A percentile compares a stretch with the other conserved stretches of the same genome.
Conservation (phyloP, 2,888 invertebrate genomes). For the Dione juno region DNA sequence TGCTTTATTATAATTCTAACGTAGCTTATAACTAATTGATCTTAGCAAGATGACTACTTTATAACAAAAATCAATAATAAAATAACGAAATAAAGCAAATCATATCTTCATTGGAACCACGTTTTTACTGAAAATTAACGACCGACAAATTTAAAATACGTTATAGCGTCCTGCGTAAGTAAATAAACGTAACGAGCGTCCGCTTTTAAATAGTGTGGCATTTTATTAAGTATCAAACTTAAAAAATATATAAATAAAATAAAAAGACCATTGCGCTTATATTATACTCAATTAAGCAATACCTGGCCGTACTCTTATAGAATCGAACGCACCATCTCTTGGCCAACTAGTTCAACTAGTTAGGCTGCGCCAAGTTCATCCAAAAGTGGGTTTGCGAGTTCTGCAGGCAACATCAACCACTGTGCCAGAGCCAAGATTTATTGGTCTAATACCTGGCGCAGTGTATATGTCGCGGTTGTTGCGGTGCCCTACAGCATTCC, state of each 20-base stretch:
- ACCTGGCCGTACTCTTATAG: too few species aligned
- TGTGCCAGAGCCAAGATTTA: too few species aligned
- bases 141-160: constrained; percentile 11
- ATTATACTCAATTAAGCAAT: neutral
- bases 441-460: too few species aligned
- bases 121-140: constrained; percentile 2
- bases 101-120: neutral
- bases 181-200: constrained; percentile 6
- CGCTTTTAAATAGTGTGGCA: neutral
- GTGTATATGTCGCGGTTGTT: too few species aligned
- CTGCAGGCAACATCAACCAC: too few species aligned
- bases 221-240: neutral
- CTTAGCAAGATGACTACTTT: neutral
- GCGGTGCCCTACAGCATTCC: too few species aligned
- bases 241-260: too few species aligned
- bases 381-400: too few species aligned
- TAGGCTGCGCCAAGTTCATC: too few species aligned
- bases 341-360: too few species aligned
- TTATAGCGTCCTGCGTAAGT: neutral
- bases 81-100: neutral
- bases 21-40: neutral
- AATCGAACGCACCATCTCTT: too few species aligned
- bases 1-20: neutral
- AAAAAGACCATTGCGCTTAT: neutral
- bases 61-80: neutral